These are phyloP conservation scores for Mythimna ferrago DNA, from an alignment of 2,888 invertebrate species.

Conservation along the genomic window DNA sequence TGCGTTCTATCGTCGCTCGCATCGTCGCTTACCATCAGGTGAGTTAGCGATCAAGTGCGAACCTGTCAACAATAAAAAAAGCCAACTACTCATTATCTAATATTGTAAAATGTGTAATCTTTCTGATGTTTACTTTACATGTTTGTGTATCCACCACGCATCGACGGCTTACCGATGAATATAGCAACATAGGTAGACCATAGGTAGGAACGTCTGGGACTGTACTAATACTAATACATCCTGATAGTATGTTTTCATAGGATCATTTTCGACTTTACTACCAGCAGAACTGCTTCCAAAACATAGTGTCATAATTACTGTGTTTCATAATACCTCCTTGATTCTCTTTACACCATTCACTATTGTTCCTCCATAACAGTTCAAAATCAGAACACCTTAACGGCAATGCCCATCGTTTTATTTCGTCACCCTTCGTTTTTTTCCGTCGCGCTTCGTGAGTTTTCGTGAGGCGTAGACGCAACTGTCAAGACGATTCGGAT, in stretches of 20 bases:
- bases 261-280: too few species aligned
- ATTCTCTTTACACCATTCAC: background rate
- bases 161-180: too few species aligned
- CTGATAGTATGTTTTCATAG: too few species aligned
- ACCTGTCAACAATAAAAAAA: background rate
- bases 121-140: too few species aligned
- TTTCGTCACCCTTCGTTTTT: constrained; percentile 41
- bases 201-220: too few species aligned
- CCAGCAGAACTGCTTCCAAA: too few species aligned
- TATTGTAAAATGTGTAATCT: too few species aligned
- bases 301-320: background rate
- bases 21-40: background rate
- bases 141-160: too few species aligned
- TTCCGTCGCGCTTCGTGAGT: constrained; percentile 32
- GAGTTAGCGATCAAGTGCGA: background rate
- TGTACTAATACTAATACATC: too few species aligned
- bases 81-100: too few species aligned
- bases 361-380: constrained; percentile 8
- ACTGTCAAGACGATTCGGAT: constrained; percentile 54
- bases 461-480: constrained; percentile 53
- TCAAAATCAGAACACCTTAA: constrained; percentile 21
- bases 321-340: background rate
- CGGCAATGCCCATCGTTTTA: constrained; percentile 29
- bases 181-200: too few species aligned
- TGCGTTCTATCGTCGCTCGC: too few species aligned